Percentiles rank a stretch among this genome's conserved stretches.
These are phyloP conservation scores for Eupithecia subfuscata DNA, from an alignment of 2,888 invertebrate species.

Conservation along the genomic window DNA sequence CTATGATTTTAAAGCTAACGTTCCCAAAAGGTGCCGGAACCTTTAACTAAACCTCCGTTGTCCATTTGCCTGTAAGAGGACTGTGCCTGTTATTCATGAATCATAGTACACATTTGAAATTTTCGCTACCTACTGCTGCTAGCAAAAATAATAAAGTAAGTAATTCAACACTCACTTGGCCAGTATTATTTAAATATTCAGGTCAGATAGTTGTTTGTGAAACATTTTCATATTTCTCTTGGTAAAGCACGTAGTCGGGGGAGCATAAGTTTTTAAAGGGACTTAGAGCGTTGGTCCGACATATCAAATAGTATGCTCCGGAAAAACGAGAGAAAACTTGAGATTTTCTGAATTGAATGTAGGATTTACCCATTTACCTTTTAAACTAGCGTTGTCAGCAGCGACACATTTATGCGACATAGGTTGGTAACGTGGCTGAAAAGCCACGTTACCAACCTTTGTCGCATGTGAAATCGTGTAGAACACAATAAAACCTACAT, in stretches of 20 bases:
- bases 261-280: conserved; percentile 29
- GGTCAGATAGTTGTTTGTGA: conserved; percentile 1
- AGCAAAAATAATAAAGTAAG: too few relatives aligned
- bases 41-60: background rate
- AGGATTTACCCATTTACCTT: background rate
- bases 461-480: too few relatives aligned
- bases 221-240: conserved; percentile 8
- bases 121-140: background rate
- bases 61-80: background rate
- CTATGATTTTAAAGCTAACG: too few relatives aligned
- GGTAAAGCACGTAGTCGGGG: conserved; percentile 29
- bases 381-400: background rate
- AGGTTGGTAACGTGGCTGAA: background rate
- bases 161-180: background rate
- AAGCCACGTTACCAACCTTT: too few relatives aligned
- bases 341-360: conserved; percentile 9
- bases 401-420: background rate
- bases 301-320: conserved; percentile 30
- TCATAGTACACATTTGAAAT: background rate
- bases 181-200: background rate
- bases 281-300: conserved; percentile 22
- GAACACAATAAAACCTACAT: background rate
- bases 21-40: background rate
- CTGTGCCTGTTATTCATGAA: background rate
- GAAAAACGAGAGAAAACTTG: conserved; percentile 22